Evolutionary conservation across 2,797 vertebrate genomes (phyloP).

Genomic region (Sus cebifrons): DNA sequence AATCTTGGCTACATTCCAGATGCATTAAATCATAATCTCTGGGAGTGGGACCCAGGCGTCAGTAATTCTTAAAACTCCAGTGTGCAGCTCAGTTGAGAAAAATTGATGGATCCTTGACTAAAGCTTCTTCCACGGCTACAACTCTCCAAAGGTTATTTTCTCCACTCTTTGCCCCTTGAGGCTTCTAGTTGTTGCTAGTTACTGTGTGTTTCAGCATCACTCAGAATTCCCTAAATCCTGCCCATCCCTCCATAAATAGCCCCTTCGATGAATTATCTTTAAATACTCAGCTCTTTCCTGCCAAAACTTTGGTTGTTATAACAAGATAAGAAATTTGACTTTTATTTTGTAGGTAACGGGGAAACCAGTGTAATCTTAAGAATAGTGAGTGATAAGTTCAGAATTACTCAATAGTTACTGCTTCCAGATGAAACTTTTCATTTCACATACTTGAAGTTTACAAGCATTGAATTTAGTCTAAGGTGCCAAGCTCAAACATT

Average conservation of each 20-base stretch:
- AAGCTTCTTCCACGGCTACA: background rate
- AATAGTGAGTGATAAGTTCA: conserved; percentile 34
- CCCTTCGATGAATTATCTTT: conserved; percentile 32
- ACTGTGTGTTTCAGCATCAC: background rate
- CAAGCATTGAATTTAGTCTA: conserved; percentile 37
- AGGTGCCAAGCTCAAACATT: background rate
- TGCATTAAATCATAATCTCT: background rate
- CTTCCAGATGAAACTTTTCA: conserved; percentile 54
- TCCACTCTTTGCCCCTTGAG: background rate
- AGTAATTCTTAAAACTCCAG: background rate
- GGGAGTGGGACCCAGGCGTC: background rate
- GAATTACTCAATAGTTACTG: conserved; percentile 8
- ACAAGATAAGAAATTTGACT: conserved; percentile 1
- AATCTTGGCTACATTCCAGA: background rate
- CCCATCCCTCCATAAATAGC: background rate
- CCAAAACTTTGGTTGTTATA: background rate
- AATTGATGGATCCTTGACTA: background rate
- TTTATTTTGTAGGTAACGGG: conserved; percentile 44
- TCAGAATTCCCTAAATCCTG: background rate
- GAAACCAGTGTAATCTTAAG: conserved; percentile 35
- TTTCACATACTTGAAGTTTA: conserved; percentile 51
- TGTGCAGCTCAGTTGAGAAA: background rate
- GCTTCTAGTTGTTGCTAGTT: background rate
- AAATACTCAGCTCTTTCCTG: background rate
- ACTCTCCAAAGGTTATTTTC: background rate